Evolutionary conservation across 2,113 vertebrate genomes (phyloP).

Genomic region (Prunella fulvescens): DNA sequence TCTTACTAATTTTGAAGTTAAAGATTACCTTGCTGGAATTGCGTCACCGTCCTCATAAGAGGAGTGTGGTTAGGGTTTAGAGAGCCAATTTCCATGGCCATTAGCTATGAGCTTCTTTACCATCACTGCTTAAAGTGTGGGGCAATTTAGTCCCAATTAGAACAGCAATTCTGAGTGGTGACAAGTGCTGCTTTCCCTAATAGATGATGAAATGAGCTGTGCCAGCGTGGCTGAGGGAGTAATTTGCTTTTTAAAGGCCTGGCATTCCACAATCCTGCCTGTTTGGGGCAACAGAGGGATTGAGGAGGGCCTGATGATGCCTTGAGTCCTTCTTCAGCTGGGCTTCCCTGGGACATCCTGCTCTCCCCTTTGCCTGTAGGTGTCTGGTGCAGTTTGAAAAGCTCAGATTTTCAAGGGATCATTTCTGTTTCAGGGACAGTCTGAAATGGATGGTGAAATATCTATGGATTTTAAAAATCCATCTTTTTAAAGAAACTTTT

Average conservation of each 20-base stretch:
- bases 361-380: neutral
- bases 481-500: neutral
- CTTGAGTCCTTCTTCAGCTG: neutral
- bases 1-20: neutral
- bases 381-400: neutral
- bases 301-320: neutral
- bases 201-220: neutral
- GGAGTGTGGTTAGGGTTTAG: neutral
- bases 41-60: neutral
- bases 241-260: neutral
- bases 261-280: neutral
- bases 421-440: neutral
- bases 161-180: neutral
- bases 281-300: neutral
- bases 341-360: neutral
- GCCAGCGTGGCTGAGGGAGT: neutral
- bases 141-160: slow-evolving; percentile 10
- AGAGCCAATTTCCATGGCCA: neutral
- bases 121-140: neutral
- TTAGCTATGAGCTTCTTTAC: neutral
- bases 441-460: neutral
- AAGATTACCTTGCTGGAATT: neutral
- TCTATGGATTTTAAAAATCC: neutral
- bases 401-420: neutral
- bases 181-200: neutral